phyloP scores from a whole-genome alignment of 2,888 invertebrate species.

The Metallyticus violacea region DNA sequence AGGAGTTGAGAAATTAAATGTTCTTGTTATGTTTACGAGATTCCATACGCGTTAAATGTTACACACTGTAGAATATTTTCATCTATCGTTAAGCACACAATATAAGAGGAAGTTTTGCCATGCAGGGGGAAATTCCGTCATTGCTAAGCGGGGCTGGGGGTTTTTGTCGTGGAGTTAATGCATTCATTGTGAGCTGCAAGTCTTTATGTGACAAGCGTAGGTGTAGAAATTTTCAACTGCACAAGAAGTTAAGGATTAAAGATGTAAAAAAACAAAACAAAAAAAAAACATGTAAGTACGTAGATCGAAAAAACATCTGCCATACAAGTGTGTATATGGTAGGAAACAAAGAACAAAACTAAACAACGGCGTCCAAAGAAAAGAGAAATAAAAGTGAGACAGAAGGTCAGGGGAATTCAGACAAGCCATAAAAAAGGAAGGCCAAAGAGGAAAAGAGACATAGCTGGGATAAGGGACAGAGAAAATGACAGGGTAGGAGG shows the following conservation, averaged over 20 bases:
- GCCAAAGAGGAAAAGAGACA: constrained; percentile 31
- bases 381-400: neutral
- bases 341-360: neutral
- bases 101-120: no score
- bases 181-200: neutral
- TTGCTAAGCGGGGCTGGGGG: neutral
- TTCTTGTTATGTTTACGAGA: no score
- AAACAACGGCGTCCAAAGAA: neutral
- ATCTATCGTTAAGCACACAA: no score
- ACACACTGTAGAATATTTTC: no score
- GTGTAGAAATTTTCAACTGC: neutral
- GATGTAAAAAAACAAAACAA: no score
- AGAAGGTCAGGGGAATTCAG: neutral
- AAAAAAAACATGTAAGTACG: neutral
- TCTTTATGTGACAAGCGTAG: neutral
- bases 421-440: neutral
- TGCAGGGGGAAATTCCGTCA: no score
- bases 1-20: no score
- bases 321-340: neutral
- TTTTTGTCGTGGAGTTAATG: neutral
- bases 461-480: constrained; percentile 48
- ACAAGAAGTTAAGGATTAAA: neutral
- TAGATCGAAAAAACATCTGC: neutral
- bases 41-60: no score
- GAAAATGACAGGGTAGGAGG: constrained; percentile 47